Evolutionary conservation across 2,113 vertebrate species (phyloP).

Genomic region (Anser cygnoides): DNA sequence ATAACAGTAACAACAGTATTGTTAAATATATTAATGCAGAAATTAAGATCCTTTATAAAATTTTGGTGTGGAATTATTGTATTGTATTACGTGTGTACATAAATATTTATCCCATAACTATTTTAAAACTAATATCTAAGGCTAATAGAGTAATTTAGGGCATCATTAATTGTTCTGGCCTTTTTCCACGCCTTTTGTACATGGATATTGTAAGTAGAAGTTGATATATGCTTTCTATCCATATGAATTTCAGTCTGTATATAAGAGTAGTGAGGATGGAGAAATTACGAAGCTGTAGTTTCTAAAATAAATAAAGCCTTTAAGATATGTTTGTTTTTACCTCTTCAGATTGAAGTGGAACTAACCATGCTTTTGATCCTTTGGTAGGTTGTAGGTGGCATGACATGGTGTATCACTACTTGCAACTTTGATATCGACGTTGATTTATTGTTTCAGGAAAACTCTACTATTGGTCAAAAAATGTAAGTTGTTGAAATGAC

Average conservation of each 20-base stretch:
- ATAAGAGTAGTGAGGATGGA: neutral
- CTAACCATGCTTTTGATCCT: conserved; percentile 2
- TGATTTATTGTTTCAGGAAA: conserved; percentile 97
- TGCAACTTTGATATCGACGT: conserved; percentile 96
- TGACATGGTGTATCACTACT: conserved; percentile 99
- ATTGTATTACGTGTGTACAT: neutral
- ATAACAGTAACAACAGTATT: neutral
- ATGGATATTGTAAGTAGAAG: neutral
- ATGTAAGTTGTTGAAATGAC: conserved; percentile 82
- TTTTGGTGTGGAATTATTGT: neutral
- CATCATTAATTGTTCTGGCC: neutral
- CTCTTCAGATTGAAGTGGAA: neutral
- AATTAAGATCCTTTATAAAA: neutral
- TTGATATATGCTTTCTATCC: neutral
- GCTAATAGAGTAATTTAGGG: neutral
- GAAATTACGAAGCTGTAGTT: neutral
- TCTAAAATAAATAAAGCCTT: neutral
- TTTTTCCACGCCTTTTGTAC: neutral
- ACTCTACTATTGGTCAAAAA: conserved; percentile 98
- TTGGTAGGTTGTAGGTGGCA: conserved; percentile 94
- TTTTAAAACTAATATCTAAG: neutral
- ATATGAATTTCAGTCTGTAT: neutral
- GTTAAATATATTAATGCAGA: neutral
- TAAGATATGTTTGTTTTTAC: neutral
- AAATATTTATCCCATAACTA: neutral